Percentiles rank a stretch among this genome's conserved stretches.
Evolutionary conservation across 1,140 invertebrate genomes (phyloP).

Genomic region (Drosophila tristis): DNA sequence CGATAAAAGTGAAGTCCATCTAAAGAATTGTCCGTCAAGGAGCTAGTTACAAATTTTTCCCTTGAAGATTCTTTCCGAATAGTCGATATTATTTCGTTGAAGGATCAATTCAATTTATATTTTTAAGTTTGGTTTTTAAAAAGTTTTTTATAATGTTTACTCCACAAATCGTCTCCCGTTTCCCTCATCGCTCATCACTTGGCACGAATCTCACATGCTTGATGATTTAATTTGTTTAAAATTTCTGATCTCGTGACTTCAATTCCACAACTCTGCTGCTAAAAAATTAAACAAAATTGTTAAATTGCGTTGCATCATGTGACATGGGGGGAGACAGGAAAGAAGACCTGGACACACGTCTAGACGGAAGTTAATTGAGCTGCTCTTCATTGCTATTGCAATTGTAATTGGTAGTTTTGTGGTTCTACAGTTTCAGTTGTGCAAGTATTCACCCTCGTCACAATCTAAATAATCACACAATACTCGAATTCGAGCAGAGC

Average conservation of each 20-base stretch:
- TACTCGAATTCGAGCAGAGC: background rate
- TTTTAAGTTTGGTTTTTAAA: too few species aligned
- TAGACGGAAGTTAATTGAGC: slow-evolving; percentile 29
- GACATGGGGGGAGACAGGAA: slow-evolving; percentile 21
- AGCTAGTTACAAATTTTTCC: too few species aligned
- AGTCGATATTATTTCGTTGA: too few species aligned
- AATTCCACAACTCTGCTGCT: slow-evolving; percentile 28
- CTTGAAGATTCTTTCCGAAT: too few species aligned
- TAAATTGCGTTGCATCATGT: slow-evolving; percentile 13
- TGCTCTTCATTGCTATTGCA: slow-evolving; percentile 10
- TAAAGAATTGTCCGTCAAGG: too few species aligned
- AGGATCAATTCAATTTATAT: too few species aligned
- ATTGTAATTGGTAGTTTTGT: slow-evolving; percentile 19
- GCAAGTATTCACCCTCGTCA: background rate
- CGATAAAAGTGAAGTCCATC: too few species aligned
- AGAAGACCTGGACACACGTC: slow-evolving; percentile 8
- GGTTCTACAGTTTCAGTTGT: slow-evolving; percentile 36
- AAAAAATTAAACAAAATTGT: slow-evolving; percentile 15
- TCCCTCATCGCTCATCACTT: background rate
- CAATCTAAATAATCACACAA: slow-evolving; percentile 10
- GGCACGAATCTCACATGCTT: slow-evolving; percentile 15
- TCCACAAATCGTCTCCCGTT: too few species aligned
- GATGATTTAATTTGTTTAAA: slow-evolving; percentile 12
- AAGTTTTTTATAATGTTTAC: too few species aligned
- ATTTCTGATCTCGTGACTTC: slow-evolving; percentile 32